A percentile compares a stretch with the other conserved stretches of the same genome.
Conservation (phyloP, 1,140 invertebrate genomes). For the Oscheius sp. region DNA sequence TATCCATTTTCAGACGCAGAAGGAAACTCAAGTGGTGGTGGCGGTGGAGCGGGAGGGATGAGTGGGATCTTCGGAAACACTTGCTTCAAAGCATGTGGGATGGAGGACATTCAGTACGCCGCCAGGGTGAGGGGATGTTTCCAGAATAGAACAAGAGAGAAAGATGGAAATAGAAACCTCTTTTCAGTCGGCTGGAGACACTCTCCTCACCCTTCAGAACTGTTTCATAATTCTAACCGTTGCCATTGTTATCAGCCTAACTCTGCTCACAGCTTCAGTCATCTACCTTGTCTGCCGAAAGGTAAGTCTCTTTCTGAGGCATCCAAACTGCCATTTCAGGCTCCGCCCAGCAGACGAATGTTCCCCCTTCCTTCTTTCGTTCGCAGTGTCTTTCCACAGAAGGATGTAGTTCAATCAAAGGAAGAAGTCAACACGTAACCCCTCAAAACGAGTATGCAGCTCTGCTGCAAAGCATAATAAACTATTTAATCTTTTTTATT, state of each 20-base stretch:
- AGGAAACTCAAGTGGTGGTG: neutral
- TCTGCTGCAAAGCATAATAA: too few species aligned
- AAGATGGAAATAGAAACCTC: neutral
- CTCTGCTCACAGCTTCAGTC: conserved; percentile 7
- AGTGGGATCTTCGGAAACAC: conserved; percentile 24
- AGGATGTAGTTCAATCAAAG: neutral
- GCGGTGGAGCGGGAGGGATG: conserved; percentile 29
- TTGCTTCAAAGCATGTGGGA: conserved; percentile 58
- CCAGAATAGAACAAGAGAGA: too few species aligned
- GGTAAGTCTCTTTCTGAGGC: neutral
- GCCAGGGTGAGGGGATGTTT: conserved; percentile 44
- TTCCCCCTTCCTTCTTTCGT: neutral
- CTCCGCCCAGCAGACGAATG: neutral
- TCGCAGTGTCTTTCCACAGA: neutral
- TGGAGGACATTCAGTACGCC: conserved; percentile 58
- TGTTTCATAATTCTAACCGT: neutral
- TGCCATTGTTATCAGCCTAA: neutral
- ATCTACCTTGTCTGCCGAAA: neutral
- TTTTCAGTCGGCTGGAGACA: conserved; percentile 15
- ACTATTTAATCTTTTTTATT: too few species aligned
- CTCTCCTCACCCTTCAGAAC: neutral
- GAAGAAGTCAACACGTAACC: neutral
- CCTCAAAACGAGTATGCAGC: too few species aligned
- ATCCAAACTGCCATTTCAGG: neutral
- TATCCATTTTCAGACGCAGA: neutral